Conservation (phyloP, 2,113 vertebrate species). For the Rhinoptilus africanus region DNA sequence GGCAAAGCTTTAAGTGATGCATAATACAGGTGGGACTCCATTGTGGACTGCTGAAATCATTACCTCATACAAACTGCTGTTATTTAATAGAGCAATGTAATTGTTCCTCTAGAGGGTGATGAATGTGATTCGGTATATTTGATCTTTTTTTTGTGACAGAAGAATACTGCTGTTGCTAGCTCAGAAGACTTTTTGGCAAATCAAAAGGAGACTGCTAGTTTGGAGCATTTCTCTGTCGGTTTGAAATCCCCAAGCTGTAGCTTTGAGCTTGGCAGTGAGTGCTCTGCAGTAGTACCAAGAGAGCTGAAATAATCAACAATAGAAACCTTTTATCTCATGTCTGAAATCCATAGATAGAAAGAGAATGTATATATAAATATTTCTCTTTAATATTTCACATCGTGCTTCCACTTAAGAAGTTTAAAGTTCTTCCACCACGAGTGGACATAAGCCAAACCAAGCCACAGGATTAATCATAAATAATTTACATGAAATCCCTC, state of each 20-base stretch:
- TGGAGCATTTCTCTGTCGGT: constrained; percentile 28
- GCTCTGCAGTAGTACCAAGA: constrained; percentile 22
- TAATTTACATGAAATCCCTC: constrained; percentile 29
- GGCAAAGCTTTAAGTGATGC: not conserved
- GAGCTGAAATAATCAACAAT: constrained; percentile 46
- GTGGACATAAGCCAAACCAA: constrained; percentile 36
- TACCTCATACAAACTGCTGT: not conserved
- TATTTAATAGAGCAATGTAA: not conserved
- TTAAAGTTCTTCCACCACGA: constrained; percentile 5
- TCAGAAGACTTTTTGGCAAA: constrained; percentile 28
- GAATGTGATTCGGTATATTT: not conserved
- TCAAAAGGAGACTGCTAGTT: constrained; percentile 32
- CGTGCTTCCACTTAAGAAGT: constrained; percentile 21
- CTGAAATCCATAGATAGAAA: constrained; percentile 43
- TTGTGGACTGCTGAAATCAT: not conserved
- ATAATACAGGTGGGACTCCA: not conserved
- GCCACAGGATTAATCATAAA: constrained; percentile 34
- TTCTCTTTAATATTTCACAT: constrained; percentile 62
- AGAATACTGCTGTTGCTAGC: not conserved
- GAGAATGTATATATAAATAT: constrained; percentile 28
- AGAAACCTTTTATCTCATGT: constrained; percentile 49
- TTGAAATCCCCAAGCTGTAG: constrained; percentile 44
- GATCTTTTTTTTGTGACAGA: not conserved
- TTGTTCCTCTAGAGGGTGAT: constrained; percentile 21
- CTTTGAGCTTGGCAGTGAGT: not conserved